Conservation (phyloP, 2,888 invertebrate species). For the Clivina fossor region DNA sequence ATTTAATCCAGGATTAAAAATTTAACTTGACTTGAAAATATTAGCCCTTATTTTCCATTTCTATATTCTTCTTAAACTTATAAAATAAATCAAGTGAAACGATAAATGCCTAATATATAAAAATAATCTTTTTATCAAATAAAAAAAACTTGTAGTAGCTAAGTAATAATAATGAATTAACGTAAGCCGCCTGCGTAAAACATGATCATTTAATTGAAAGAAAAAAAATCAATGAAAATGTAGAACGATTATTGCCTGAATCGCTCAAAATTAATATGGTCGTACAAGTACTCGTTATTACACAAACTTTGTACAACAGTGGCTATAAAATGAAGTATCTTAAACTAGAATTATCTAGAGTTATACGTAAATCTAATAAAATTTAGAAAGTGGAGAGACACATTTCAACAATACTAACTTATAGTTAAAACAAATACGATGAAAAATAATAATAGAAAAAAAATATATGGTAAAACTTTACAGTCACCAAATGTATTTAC, state of each 20-base stretch:
- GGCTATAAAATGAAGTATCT: conserved; percentile 22
- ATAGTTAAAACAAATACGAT: too few relatives aligned
- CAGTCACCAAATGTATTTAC: too few relatives aligned
- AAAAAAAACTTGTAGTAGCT: not conserved
- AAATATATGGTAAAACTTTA: too few relatives aligned
- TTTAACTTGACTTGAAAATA: too few relatives aligned
- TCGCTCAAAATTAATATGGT: not conserved
- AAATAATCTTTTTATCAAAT: not conserved
- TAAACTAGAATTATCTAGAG: too few relatives aligned
- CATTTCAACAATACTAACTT: too few relatives aligned
- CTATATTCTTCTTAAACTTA: too few relatives aligned
- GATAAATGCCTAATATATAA: not conserved
- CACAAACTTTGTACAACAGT: conserved; percentile 13
- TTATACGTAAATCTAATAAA: conserved; percentile 32
- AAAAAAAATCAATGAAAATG: conserved; percentile 20
- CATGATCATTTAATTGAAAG: conserved; percentile 20
- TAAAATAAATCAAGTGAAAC: not conserved
- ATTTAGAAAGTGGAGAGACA: conserved; percentile 32
- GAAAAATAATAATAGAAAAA: too few relatives aligned
- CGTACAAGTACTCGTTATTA: conserved; percentile 7
- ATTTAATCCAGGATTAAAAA: too few relatives aligned
- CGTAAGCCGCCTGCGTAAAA: conserved; percentile 24
- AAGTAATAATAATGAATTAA: conserved; percentile 1
- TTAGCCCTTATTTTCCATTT: too few relatives aligned
- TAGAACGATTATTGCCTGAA: conserved; percentile 15